Base-by-base conservation (phyloP, 1,140 invertebrate genomes). In the Conopomorpha cramerella region DNA sequence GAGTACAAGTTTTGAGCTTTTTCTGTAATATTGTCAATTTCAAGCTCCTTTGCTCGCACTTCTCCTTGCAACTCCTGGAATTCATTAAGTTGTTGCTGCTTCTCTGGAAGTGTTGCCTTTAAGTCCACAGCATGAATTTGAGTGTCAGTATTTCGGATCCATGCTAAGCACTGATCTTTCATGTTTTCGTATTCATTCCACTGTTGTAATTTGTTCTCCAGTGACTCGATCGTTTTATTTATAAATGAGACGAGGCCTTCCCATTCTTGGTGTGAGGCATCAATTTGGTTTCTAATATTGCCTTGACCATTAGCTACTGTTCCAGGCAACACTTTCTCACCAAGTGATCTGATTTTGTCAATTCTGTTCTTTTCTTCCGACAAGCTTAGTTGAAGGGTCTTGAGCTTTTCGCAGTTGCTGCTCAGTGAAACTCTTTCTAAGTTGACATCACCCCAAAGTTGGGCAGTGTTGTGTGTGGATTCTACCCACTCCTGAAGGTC, bases 401-500 rank as follows among this genome's bases (percentile, higher is more conserved):
- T 92, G 23, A 95, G 78, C 48, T 93, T 86, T 61, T 96, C 92
- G n/a, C 97, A 80, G 68, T 96, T 94, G 36, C 91, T 92, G 51
- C 93, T 90, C 11, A 98, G 78, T 1, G 91, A 90, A 8, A 95
- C 91, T 50, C 92, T 81, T 66, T 97, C 95, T 14, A 94, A 78
- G 41, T 92, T 90, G 2, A 86, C 80, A 63, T 97, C 93, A 3
- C 89, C 88, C 88, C 93, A 96, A 14, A 93, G 79, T 42, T 85
- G 82, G 0, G 96, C 85, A 0, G 91, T 91, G 52, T 91, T 92
- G 23, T 90, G 85, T 0, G 93, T 94, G 8, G 89, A 87, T 56
- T 92, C 90, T n/a, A 96, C 80, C 89, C 93, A 97, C 63, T 96
- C 93, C 43, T 90, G 87, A 10, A 90, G 84, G 48, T 95, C 91